Base-by-base conservation (phyloP, 2,797 vertebrate species). In the Galaxias olidus region DNA sequence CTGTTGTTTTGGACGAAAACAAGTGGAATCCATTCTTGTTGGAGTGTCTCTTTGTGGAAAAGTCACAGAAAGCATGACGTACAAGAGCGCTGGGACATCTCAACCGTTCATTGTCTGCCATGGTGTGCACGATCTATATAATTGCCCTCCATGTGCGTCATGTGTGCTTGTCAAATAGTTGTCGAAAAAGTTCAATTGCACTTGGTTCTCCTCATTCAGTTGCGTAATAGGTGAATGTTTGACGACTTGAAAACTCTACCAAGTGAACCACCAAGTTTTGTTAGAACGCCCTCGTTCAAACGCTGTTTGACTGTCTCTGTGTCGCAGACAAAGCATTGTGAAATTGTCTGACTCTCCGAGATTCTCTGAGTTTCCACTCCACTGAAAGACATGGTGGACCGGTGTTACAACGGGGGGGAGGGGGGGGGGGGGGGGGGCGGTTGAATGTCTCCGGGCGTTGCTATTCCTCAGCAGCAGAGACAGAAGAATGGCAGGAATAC, bases 401-500 rank as follows among this genome's bases (percentile, higher is more conserved):
- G 30, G 30, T 30, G 30, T 30, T 30, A 30, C 30, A 30, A 61
- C 19, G 1, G n/a, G 50, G 72, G 49, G 43, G 5, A 61, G 42
- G 30, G 50, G 53, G 48, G 42, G 49, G 17, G 15, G 17, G 30
- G 20, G 51, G 64, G 60, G 60, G 59, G 55, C 44, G 44, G 13
- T 9, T 12, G 41, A 57, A 49, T 49, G 10, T 61, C 78, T 68
- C 68, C 50, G 52, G 77, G 54, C 30, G 14, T 30, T 55, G 13
- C 12, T 40, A 30, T 14, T 55, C 40, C 4, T 55, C 11, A 17
- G 11, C 15, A 43, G 66, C 69, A 63, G 69, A 69, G 4, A 51
- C 63, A 74, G 75, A 82, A 88, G 85, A 87, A 88, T 84, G 74
- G 76, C 79, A 85, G 83, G 86, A 86, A 87, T 85, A 85, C 83